Conservation (phyloP, 2,888 invertebrate species). For the Tolmerus cingulatus region DNA sequence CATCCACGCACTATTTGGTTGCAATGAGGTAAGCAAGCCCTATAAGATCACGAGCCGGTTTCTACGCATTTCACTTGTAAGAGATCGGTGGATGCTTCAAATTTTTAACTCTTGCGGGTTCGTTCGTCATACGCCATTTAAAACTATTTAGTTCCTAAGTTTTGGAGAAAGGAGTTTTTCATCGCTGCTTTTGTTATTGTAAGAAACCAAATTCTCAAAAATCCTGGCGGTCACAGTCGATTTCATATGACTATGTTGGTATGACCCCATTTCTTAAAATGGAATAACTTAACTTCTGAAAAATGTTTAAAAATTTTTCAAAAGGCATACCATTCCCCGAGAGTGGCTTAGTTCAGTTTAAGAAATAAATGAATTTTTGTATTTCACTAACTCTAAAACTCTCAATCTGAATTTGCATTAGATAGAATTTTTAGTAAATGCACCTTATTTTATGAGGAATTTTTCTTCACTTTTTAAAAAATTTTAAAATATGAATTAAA, state of each 20-base stretch:
- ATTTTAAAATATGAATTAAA: neutral
- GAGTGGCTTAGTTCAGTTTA: too few relatives aligned
- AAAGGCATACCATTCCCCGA: too few relatives aligned
- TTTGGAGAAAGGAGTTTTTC: neutral
- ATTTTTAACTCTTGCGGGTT: neutral
- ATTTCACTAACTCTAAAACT: too few relatives aligned
- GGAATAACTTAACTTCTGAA: neutral
- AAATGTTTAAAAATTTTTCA: too few relatives aligned
- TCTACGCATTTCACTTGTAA: neutral
- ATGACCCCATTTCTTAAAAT: neutral
- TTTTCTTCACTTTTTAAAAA: neutral
- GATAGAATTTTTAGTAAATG: too few relatives aligned
- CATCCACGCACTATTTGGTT: slow-evolving; percentile 36
- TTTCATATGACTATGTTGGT: neutral
- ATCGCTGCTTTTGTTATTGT: neutral
- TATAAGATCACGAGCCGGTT: slow-evolving; percentile 21
- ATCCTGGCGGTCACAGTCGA: neutral
- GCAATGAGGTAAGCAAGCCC: slow-evolving; percentile 31
- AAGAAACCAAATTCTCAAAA: neutral
- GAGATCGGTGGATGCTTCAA: neutral
- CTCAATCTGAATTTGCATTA: too few relatives aligned
- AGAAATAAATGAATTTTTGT: too few relatives aligned
- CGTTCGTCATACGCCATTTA: slow-evolving; percentile 7
- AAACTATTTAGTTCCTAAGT: neutral
- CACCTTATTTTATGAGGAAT: neutral